These are phyloP conservation scores for Platycheirus rosarum DNA, from an alignment of 2,888 invertebrate genomes.

Conservation along the genomic window DNA sequence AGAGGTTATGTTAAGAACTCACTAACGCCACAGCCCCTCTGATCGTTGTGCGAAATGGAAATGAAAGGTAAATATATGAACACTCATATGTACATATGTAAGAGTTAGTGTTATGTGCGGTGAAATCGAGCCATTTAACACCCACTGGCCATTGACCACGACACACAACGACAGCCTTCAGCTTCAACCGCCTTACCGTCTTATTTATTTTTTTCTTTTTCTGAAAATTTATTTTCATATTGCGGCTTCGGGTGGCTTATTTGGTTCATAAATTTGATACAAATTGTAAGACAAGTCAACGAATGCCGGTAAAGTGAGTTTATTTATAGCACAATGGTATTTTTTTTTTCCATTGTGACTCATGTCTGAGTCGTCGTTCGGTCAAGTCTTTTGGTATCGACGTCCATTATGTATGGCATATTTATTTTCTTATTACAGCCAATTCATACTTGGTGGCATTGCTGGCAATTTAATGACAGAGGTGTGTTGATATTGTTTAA, in stretches of 20 bases:
- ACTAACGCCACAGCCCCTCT: no score
- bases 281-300: constrained; percentile 29
- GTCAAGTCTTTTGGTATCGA: not conserved
- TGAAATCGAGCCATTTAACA: constrained; percentile 57
- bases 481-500: not conserved
- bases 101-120: constrained; percentile 14
- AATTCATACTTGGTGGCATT: not conserved
- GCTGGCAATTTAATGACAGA: not conserved
- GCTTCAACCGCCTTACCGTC: constrained; percentile 3
- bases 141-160: constrained; percentile 38
- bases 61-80: constrained; percentile 29
- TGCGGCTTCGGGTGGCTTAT: constrained; percentile 28
- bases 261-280: constrained; percentile 34
- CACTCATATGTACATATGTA: no score
- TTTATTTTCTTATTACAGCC: no score
- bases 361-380: constrained; percentile 35
- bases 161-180: constrained; percentile 16
- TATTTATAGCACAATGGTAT: constrained; percentile 27
- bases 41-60: not conserved
- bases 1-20: no score
- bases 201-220: constrained; percentile 42
- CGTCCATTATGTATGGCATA: not conserved
- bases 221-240: constrained; percentile 38
- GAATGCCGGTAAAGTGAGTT: constrained; percentile 29
- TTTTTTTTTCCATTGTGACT: constrained; percentile 32